Conservation (phyloP, 2,888 invertebrate genomes). For the Bhutanitis thaidina region DNA sequence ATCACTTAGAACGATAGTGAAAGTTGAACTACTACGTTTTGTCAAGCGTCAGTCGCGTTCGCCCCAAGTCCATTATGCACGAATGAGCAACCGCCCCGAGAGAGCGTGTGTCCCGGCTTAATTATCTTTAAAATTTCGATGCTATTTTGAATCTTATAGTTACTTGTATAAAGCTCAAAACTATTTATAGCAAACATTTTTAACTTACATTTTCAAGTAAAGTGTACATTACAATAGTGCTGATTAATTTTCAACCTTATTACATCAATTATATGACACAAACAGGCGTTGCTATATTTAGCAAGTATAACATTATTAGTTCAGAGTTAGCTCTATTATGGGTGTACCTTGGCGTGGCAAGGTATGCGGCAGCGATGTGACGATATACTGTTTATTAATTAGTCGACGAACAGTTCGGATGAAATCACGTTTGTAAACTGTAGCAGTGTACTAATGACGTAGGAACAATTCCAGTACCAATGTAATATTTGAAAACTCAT, state of each 20-base stretch:
- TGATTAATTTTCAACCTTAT: conserved; percentile 31
- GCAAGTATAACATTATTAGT: conserved; percentile 38
- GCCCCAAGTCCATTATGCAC: conserved; percentile 75
- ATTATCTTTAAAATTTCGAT: conserved; percentile 45
- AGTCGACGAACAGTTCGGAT: conserved; percentile 44
- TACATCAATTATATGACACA: conserved; percentile 20
- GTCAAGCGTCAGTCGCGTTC: conserved; percentile 68
- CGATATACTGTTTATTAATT: conserved; percentile 60
- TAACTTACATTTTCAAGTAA: conserved; percentile 42
- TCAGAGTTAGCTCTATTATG: conserved; percentile 58
- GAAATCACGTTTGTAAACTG: conserved; percentile 40
- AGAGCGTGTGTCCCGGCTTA: conserved; percentile 70
- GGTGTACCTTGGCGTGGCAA: conserved; percentile 63
- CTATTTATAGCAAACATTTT: conserved; percentile 30
- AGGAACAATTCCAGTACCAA: too few species aligned
- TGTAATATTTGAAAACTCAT: too few species aligned
- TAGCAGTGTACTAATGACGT: too few species aligned
- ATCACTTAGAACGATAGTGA: conserved; percentile 68
- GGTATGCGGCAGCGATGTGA: conserved; percentile 61
- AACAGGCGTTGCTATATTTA: conserved; percentile 19
- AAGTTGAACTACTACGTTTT: conserved; percentile 72
- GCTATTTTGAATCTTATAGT: conserved; percentile 32
- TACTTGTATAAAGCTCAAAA: conserved; percentile 36
- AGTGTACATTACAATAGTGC: conserved; percentile 30
- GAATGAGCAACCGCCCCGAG: conserved; percentile 77